A percentile compares a stretch with the other conserved stretches of the same genome.
These are phyloP conservation scores for Amphipoea oculea DNA, from an alignment of 2,888 invertebrate genomes.

Conservation along the genomic window DNA sequence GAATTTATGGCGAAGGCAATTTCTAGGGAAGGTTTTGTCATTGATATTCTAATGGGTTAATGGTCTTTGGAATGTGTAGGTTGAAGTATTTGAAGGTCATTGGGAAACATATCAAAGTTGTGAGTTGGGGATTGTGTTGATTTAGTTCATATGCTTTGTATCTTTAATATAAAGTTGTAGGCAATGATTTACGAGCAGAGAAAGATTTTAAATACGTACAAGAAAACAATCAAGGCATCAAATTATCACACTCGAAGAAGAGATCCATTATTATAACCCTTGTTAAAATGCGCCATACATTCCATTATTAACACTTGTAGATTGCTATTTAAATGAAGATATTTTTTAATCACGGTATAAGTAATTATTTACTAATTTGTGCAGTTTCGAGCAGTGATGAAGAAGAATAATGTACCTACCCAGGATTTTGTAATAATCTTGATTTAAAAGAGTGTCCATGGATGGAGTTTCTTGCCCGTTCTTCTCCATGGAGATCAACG, in stretches of 20 bases:
- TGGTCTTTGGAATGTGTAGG: no score
- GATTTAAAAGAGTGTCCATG: no score
- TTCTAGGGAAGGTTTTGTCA: not conserved
- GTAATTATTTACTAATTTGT: not conserved
- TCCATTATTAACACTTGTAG: not conserved
- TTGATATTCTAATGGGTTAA: not conserved
- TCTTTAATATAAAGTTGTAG: not conserved
- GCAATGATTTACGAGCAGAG: not conserved
- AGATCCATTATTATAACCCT: no score
- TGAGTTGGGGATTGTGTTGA: not conserved
- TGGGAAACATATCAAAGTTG: not conserved
- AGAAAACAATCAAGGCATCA: not conserved
- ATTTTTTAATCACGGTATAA: not conserved
- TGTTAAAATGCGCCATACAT: no score
- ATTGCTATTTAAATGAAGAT: not conserved
- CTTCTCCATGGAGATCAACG: no score
- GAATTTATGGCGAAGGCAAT: constrained; percentile 8
- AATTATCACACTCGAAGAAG: not conserved
- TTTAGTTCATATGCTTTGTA: not conserved
- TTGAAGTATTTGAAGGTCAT: not conserved
- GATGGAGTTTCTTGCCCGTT: no score
- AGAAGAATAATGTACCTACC: no score
- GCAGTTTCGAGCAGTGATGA: no score
- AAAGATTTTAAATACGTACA: not conserved
- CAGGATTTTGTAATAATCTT: no score